Evolutionary conservation across 2,797 vertebrate genomes (phyloP).

Genomic region (Poecilia gillii): DNA sequence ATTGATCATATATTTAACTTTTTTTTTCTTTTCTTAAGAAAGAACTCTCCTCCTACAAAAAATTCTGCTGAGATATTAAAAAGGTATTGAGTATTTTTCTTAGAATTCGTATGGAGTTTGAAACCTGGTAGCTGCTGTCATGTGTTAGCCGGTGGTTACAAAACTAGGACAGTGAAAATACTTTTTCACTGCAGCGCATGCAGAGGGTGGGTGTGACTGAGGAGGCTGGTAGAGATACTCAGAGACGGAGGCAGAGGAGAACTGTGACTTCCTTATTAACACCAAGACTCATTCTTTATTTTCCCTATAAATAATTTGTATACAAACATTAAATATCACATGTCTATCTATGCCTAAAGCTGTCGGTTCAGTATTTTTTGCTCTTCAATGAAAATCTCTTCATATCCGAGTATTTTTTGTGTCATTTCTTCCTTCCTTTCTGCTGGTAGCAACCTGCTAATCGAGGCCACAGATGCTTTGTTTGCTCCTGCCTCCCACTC

Average conservation of each 20-base stretch:
- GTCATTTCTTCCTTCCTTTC: not conserved
- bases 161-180: not conserved
- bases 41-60: not conserved
- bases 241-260: not conserved
- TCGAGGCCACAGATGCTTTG: conserved; percentile 3
- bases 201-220: not conserved
- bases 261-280: not conserved
- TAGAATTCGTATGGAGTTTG: not conserved
- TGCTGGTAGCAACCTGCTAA: not conserved
- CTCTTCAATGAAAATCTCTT: not conserved
- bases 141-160: not conserved
- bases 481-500: conserved; percentile 10
- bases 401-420: not conserved
- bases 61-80: not conserved
- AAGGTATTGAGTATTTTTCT: not conserved
- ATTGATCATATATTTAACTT: not conserved
- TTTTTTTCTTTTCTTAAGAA: not conserved
- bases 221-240: not conserved
- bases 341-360: not conserved
- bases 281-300: not conserved
- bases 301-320: not conserved
- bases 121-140: not conserved
- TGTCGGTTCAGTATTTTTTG: not conserved
- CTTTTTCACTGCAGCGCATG: not conserved
- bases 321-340: not conserved